Percentiles rank a stretch among this genome's conserved stretches.
These are phyloP conservation scores for Pseudoatta argentina DNA, from an alignment of 1,140 invertebrate species.

Conservation along the genomic window DNA sequence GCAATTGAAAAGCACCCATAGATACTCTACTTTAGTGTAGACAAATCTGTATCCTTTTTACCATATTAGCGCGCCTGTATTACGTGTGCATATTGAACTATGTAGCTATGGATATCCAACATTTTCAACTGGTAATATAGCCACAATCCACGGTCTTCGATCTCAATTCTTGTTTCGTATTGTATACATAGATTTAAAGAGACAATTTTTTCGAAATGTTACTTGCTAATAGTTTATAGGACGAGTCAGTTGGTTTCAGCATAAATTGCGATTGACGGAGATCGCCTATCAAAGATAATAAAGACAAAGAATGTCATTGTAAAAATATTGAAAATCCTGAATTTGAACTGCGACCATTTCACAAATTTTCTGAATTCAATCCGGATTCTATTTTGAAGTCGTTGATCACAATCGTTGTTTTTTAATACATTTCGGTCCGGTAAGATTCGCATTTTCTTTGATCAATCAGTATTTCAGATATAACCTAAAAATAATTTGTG, in stretches of 20 bases:
- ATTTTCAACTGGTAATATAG: too few relatives aligned
- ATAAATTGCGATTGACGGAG: neutral
- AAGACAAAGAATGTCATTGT: neutral
- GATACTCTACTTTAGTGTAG: too few relatives aligned
- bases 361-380: neutral
- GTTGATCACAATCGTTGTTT: neutral
- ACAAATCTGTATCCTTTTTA: too few relatives aligned
- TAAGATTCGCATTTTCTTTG: neutral
- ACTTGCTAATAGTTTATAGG: neutral
- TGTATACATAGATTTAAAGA: neutral
- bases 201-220: neutral
- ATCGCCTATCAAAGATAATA: neutral
- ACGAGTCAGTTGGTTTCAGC: neutral
- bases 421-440: neutral
- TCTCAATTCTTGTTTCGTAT: neutral
- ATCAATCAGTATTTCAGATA: neutral
- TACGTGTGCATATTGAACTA: too few relatives aligned
- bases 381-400: neutral
- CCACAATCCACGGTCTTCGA: too few relatives aligned
- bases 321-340: neutral
- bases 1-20: too few relatives aligned
- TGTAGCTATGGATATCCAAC: too few relatives aligned
- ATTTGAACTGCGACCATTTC: neutral
- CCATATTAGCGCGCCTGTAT: too few relatives aligned
- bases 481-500: neutral